Base-by-base conservation (phyloP, 2,888 invertebrate species). In the Phyllotreta cruciferae region DNA sequence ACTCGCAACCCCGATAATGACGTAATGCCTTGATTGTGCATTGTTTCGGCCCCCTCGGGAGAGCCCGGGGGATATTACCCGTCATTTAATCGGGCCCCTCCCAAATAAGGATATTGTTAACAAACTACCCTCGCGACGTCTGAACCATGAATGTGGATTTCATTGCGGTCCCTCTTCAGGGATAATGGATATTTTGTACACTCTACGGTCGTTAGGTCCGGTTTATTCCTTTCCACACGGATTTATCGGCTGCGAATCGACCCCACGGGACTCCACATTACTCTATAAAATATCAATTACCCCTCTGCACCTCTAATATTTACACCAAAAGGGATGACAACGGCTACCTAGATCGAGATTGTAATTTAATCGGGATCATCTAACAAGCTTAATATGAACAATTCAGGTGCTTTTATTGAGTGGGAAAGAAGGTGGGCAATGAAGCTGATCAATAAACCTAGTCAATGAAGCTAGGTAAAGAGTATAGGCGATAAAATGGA, bases 1-100 rank as follows among this genome's bases (percentile, higher is more conserved):
- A 77, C 77, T 77, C 75, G 75, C 74, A 69, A 73, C 75, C 78
- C 75, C 75, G 24, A 76, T 70, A 79, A 80, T 79, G 80, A 78
- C 80, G 79, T 80, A 81, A 81, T 80, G 79, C 78, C 77, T 76
- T 81, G 81, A 81, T 81, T 80, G 79, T 78, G 78, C 77, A 80
- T 81, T 81, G 81, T 81, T 79, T 80, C 77, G 74, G 68, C 77
- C 79, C 77, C 73, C 69, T 71, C 71, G 73, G 77, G 76, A 74
- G 75, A 73, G 71, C 4, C 4, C 24, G 24, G 34, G 63, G 66
- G 53, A 52, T 77, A 78, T 79, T 78, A 78, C 78, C 77, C 78
- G 78, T 78, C 78, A 79, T 79, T 79, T 79, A 78, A 78, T 74
- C 75, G 72, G 69, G 73, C 74, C 75, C 77, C 74, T 77, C 75